A percentile compares a stretch with the other conserved stretches of the same genome.
These are phyloP conservation scores for Montipora efflorescens DNA, from an alignment of 64 coral and sea anemone genomes.

Conservation along the genomic window DNA sequence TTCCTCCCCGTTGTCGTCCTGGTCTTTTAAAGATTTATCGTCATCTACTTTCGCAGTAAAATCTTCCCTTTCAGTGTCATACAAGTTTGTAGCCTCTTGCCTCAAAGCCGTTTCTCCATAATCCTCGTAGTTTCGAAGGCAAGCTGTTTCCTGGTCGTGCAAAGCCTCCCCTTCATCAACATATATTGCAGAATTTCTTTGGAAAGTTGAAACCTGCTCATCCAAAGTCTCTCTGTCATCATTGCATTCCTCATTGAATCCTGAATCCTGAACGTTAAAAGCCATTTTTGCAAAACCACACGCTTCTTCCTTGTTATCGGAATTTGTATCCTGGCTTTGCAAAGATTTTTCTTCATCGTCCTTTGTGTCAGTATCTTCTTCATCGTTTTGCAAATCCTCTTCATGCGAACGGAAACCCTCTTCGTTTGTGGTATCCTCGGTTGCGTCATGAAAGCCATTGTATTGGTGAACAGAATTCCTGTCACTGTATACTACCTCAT, in stretches of 20 bases:
- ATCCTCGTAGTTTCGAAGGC: background rate
- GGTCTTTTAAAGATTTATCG: background rate
- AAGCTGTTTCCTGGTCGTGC: background rate
- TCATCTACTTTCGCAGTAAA: background rate
- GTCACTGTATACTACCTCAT: background rate
- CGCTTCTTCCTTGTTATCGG: background rate
- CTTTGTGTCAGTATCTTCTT: background rate
- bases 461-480: background rate
- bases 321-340: background rate
- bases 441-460: background rate
- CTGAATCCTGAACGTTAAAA: background rate
- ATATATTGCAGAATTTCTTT: background rate
- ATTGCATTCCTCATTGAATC: background rate
- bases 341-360: background rate
- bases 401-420: background rate
- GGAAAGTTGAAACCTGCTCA: background rate
- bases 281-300: background rate
- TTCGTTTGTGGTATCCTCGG: background rate
- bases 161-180: background rate
- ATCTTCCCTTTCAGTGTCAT: background rate
- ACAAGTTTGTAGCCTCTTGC: background rate
- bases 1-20: background rate
- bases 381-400: background rate
- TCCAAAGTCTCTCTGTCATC: background rate
- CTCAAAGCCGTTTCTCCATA: background rate